Conservation (phyloP, 1,140 invertebrate genomes). For the Diachasma alloeum region DNA sequence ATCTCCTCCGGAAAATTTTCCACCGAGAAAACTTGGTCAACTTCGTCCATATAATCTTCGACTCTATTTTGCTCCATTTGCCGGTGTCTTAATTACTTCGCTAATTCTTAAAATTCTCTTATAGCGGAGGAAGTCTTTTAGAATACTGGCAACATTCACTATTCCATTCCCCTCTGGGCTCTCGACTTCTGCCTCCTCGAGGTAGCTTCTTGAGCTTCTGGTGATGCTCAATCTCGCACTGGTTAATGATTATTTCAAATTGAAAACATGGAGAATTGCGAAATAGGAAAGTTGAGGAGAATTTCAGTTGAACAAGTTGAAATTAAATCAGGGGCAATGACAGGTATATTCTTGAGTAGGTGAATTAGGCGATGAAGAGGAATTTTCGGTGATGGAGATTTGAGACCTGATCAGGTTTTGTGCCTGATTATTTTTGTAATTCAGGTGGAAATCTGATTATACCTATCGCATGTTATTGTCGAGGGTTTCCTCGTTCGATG, state of each 20-base stretch:
- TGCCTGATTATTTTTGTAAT: too few species aligned
- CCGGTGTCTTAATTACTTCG: constrained; percentile 1
- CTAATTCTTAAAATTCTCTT: constrained; percentile 6
- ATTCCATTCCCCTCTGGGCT: background rate
- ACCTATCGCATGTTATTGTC: too few species aligned
- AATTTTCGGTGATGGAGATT: too few species aligned
- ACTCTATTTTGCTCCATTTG: constrained; percentile 2
- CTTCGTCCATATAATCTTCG: constrained; percentile 5
- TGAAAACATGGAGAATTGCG: background rate
- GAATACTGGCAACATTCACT: background rate
- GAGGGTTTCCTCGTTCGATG: too few species aligned
- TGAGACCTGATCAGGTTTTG: too few species aligned
- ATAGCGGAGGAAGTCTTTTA: background rate
- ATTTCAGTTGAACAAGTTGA: too few species aligned
- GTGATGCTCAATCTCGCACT: background rate
- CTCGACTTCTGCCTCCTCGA: background rate
- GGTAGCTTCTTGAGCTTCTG: background rate
- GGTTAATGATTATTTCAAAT: background rate
- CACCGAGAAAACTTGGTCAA: background rate
- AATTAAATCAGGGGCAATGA: too few species aligned
- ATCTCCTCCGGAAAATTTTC: background rate
- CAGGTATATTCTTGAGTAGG: too few species aligned
- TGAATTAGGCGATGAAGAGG: background rate
- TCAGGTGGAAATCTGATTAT: too few species aligned
- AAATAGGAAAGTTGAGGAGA: background rate